Conservation (phyloP, 2,888 invertebrate species). For the Drosophila diplacantha region DNA sequence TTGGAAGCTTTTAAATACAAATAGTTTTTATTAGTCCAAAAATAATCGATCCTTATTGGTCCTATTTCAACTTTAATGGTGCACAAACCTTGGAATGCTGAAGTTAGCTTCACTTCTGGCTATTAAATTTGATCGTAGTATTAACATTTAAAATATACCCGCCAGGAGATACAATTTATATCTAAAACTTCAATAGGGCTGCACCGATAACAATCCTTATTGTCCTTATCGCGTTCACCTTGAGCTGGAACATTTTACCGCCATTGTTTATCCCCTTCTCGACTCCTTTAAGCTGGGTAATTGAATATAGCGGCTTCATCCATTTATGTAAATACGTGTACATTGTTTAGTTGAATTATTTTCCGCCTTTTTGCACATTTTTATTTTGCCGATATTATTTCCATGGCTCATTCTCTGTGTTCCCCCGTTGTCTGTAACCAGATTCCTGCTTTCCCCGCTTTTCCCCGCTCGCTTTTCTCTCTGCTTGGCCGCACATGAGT, state of each 20-base stretch:
- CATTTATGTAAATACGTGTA: constrained; percentile 72
- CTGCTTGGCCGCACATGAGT: constrained; percentile 53
- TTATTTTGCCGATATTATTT: constrained; percentile 58
- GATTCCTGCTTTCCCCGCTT: constrained; percentile 19
- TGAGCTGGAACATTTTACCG: constrained; percentile 34
- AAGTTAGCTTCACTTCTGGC: too few relatives aligned
- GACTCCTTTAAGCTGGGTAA: constrained; percentile 55
- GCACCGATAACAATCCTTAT: neutral
- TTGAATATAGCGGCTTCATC: constrained; percentile 64
- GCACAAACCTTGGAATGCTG: neutral
- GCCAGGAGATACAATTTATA: neutral
- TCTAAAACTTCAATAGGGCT: neutral
- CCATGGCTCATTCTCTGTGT: constrained; percentile 31
- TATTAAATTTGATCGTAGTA: too few relatives aligned
- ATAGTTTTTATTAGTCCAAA: neutral
- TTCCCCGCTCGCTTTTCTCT: constrained; percentile 1
- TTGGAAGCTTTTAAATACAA: neutral
- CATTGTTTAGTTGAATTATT: constrained; percentile 73
- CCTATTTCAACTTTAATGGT: neutral
- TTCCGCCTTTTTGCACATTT: constrained; percentile 71
- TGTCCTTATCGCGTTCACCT: constrained; percentile 14
- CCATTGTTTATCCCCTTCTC: constrained; percentile 32
- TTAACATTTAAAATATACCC: neutral
- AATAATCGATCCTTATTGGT: too few relatives aligned
- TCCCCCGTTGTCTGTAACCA: constrained; percentile 31